Base-by-base conservation (phyloP, 2,797 vertebrate genomes). In the Chelonia mydas region DNA sequence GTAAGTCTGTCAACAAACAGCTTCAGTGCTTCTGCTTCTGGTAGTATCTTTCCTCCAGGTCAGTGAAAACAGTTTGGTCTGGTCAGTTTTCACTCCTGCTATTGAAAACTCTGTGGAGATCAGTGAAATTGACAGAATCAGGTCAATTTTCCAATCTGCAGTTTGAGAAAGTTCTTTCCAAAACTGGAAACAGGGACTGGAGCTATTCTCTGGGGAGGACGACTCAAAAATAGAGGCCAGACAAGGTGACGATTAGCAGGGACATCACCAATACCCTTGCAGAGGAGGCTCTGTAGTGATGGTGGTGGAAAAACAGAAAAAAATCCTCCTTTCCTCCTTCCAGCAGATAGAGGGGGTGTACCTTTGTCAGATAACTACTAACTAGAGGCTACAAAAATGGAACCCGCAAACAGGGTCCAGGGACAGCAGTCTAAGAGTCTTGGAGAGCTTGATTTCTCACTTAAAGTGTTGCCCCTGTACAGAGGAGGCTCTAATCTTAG, bases 321-420 rank as follows among this genome's bases (percentile, higher is more conserved):
- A 9, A 33, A 77, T 5, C 17, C 7, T 23, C 82, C 10, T 89
- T 94, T 80, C 17, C 86, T 94, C 53, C 41, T 90, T 90, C 72
- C 45, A 89, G 31, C 23, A 87, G 12, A 16, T 21, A 57, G 57
- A 45, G 51, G 89, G 12, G 78, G 27, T 83, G n/a, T 25, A 78
- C 5, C 53, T 16, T 79, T 82, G 81, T 79, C 47, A 94, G 53
- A 80, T 3, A 53, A 3, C 25, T 1, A 88, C 53, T 15, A 88
- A 78, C 61, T 74, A 76, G 51, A 72, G 80, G 74, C 77, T 95
- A 86, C 87, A 96, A 89, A 54, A 7, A 31, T 88, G 27, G 77
- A 81, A 54, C 53, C 51, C 87, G 90, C 51, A 82, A 82, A n/a
- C 13, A 90, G 19, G 4, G 61, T 31, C 25, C 2, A 80, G 23